These are phyloP conservation scores for Podotricha telesiphe DNA, from an alignment of 2,888 invertebrate species.

Conservation along the genomic window DNA sequence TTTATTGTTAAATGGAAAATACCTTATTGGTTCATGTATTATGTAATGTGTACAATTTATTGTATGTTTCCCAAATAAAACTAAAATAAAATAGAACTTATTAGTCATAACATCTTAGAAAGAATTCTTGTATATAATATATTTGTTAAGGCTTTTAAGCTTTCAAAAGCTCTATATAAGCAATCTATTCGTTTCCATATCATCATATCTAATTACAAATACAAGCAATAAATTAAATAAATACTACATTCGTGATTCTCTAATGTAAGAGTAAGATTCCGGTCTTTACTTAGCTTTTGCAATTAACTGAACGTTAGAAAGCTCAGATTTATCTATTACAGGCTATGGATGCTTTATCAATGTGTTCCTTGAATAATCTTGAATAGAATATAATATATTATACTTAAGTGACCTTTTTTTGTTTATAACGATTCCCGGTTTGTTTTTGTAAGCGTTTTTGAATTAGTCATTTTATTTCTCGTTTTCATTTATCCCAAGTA, in stretches of 20 bases:
- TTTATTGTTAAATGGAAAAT: too few species aligned
- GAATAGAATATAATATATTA: not conserved
- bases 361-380: not conserved
- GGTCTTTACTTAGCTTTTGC: constrained; percentile 29
- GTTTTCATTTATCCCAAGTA: too few species aligned
- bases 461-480: too few species aligned
- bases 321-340: constrained; percentile 30
- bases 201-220: constrained; percentile 18
- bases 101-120: too few species aligned
- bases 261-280: constrained; percentile 30
- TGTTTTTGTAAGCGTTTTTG: too few species aligned
- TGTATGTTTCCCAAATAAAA: too few species aligned
- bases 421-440: too few species aligned
- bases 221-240: constrained; percentile 15
- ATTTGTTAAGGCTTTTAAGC: not conserved
- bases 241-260: constrained; percentile 16
- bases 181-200: constrained; percentile 10
- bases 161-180: not conserved
- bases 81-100: too few species aligned
- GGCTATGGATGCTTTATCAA: constrained; percentile 1
- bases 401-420: too few species aligned
- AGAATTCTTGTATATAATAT: too few species aligned
- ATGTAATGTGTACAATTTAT: too few species aligned
- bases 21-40: too few species aligned
- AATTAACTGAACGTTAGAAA: constrained; percentile 39